Conservation (phyloP, 2,797 vertebrate species). For the Synaphobranchus kaupii region DNA sequence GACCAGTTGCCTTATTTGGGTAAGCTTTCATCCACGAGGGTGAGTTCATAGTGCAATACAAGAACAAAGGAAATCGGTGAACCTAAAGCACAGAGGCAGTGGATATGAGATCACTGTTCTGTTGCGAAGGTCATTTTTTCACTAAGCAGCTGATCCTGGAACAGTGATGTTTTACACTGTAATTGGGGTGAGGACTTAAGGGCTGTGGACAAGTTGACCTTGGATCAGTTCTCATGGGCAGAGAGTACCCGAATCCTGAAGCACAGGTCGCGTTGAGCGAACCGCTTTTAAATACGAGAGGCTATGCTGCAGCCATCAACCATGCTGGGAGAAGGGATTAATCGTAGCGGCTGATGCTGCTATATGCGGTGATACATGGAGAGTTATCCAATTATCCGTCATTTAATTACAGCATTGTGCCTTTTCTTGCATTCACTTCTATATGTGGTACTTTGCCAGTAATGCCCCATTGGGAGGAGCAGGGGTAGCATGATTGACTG, state of each 20-base stretch:
- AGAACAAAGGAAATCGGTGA: background rate
- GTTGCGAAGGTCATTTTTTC: too few species aligned
- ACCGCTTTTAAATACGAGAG: background rate
- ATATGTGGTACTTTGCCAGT: background rate
- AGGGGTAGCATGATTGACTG: background rate
- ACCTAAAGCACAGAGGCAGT: background rate
- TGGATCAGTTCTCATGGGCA: background rate
- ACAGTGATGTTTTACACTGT: background rate
- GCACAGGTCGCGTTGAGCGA: background rate
- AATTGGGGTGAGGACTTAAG: background rate
- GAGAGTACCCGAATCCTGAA: background rate
- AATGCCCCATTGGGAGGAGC: background rate
- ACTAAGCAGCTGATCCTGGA: background rate
- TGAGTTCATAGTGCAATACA: background rate
- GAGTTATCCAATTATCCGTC: background rate
- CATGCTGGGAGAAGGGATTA: background rate
- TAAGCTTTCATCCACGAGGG: slow-evolving; percentile 8
- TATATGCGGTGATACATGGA: background rate
- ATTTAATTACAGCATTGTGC: background rate
- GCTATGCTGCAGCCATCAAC: background rate
- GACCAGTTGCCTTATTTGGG: slow-evolving; percentile 6
- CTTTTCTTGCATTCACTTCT: background rate
- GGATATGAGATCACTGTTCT: background rate
- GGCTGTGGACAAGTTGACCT: background rate
- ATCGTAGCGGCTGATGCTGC: background rate